Evolutionary conservation across 2,797 vertebrate genomes (phyloP).

Genomic region (Borostomias antarcticus): DNA sequence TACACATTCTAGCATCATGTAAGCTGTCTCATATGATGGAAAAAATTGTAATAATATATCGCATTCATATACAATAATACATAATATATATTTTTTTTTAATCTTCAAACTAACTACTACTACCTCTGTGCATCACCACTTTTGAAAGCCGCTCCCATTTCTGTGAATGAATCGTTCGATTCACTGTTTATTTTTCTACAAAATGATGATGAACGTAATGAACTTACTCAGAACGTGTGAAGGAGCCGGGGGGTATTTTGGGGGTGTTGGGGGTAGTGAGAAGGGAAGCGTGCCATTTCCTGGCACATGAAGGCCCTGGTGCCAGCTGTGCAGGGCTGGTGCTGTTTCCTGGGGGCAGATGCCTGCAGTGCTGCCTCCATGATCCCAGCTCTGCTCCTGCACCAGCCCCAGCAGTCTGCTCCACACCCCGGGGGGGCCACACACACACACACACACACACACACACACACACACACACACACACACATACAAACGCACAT

Average conservation of each 20-base stretch:
- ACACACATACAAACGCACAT: constrained; percentile 9
- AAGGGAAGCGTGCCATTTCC: constrained; percentile 66
- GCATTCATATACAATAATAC: not conserved
- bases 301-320: constrained; percentile 66
- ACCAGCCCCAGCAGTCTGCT: constrained; percentile 71
- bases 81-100: not conserved
- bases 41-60: not conserved
- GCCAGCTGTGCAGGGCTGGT: constrained; percentile 74
- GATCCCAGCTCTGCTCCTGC: constrained; percentile 73
- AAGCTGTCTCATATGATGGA: constrained; percentile 20
- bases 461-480: constrained; percentile 22
- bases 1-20: constrained; percentile 18
- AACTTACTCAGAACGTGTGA: not conserved
- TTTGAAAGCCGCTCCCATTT: not conserved
- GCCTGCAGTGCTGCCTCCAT: constrained; percentile 73
- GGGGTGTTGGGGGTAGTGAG: constrained; percentile 12
- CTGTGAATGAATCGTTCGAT: constrained; percentile 1
- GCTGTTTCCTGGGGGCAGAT: constrained; percentile 76
- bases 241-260: not conserved
- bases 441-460: constrained; percentile 30
- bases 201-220: constrained; percentile 9
- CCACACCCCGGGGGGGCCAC: constrained; percentile 52
- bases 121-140: too few species aligned
- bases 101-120: not conserved
- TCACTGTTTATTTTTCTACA: not conserved